Base-by-base conservation (phyloP, 1,140 invertebrate genomes). In the Adoxophyes honmai region DNA sequence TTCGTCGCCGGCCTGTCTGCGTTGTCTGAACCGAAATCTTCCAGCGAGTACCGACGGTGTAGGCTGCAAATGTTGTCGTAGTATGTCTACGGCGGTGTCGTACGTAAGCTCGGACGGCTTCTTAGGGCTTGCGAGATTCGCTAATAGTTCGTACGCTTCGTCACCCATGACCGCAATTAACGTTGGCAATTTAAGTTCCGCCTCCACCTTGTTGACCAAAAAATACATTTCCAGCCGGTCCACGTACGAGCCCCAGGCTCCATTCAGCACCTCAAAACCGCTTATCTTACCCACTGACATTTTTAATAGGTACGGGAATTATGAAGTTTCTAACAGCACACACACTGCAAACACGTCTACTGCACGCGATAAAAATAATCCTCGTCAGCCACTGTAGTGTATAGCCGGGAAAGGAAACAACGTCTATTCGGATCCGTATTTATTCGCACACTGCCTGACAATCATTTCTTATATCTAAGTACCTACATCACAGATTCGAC, bases 91-190 rank as follows among this genome's bases (percentile, higher is more conserved):
- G 0, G 48, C 15, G 1, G 13, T 15, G 0, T 55, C 52, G 11
- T 36, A 58, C 1, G 52, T 34, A 4, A 57, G 48, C 1, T 52
- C 14, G 0, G 52, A 42, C 0, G 56, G 60, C 21, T 62, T 62
- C 9, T 34, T 34, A 3, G 55, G 56, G 13, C 53, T 62, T 11
- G 55, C 42, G 2, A 58, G 8, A 38, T 57, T 57, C 10, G 39
- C 52, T 8, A 62, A 13, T 4, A 58, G 21, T 7, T 62, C 52
- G 34, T 62, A 58, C 33, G 53, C 60, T 44, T 34, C 53, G 13
- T 55, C 48, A 3, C 42, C 64, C 15, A 54, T 61, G 1, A n/a
- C 7, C 4, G 67, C 64, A 18, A 70, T 59, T 44, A 66, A 36
- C 9, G 35, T 36, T 1, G 39, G 48, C n/a, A 52, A 33, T 6